Percentiles rank a stretch among this genome's conserved stretches.
These are phyloP conservation scores for Callyntrura sp. DNA, from an alignment of 2,888 invertebrate genomes.

Conservation along the genomic window DNA sequence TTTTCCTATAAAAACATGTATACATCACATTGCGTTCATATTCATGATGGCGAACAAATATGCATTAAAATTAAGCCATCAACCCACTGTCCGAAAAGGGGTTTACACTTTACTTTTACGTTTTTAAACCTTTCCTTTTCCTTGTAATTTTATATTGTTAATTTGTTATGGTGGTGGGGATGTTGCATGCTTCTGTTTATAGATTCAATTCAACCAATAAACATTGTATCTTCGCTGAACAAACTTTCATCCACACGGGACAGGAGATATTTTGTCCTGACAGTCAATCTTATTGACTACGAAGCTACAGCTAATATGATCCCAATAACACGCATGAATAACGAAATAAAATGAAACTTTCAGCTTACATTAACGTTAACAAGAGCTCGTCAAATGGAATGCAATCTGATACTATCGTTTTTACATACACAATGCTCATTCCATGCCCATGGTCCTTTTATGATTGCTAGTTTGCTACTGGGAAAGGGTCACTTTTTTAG, in stretches of 20 bases:
- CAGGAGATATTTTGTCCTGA: neutral
- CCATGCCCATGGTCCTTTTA: neutral
- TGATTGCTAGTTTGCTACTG: no score
- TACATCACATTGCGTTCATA: neutral
- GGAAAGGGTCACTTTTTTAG: no score
- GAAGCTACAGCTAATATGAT: slow-evolving; percentile 15
- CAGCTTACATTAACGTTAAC: slow-evolving; percentile 18
- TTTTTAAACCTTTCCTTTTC: neutral
- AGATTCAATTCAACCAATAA: no score
- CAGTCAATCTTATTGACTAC: no score
- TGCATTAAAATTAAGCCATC: slow-evolving; percentile 28
- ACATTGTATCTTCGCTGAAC: no score
- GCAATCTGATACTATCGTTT: slow-evolving; percentile 29
- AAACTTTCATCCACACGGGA: neutral
- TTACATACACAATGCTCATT: neutral
- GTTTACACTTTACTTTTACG: neutral
- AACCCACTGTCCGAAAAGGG: slow-evolving; percentile 1
- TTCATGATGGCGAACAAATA: neutral
- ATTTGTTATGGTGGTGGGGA: no score
- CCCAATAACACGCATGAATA: slow-evolving; percentile 51
- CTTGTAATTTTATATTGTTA: neutral
- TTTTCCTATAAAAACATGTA: no score
- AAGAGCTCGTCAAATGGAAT: neutral
- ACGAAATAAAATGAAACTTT: slow-evolving; percentile 21
- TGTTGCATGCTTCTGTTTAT: neutral